Evolutionary conservation across 1,140 invertebrate genomes (phyloP).

Genomic region (Thaumatotibia leucotreta): DNA sequence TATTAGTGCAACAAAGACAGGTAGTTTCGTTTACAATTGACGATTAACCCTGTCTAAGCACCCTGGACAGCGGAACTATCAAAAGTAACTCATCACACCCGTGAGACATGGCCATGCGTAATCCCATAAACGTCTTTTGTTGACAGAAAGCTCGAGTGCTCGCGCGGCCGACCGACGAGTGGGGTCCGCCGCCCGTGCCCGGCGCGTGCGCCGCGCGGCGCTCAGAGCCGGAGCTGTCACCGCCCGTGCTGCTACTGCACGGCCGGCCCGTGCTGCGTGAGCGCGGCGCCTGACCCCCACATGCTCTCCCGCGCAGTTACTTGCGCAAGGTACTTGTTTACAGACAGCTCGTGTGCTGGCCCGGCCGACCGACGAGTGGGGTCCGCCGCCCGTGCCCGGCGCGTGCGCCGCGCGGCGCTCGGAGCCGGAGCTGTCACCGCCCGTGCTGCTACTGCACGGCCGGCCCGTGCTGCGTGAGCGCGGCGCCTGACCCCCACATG

Average conservation of each 20-base stretch:
- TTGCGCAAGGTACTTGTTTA: slow-evolving; percentile 54
- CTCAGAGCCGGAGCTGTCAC: slow-evolving; percentile 53
- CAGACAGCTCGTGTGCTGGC: slow-evolving; percentile 78
- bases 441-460: slow-evolving; percentile 79
- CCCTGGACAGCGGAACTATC: too few relatives aligned
- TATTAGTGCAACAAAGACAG: too few relatives aligned
- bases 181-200: slow-evolving; percentile 76
- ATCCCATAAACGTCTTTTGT: too few relatives aligned
- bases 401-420: slow-evolving; percentile 37
- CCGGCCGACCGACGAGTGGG: slow-evolving; percentile 82
- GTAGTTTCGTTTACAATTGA: too few relatives aligned
- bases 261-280: slow-evolving; percentile 77
- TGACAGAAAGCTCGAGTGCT: slow-evolving; percentile 77
- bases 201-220: slow-evolving; percentile 38
- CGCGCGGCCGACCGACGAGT: slow-evolving; percentile 80
- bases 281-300: slow-evolving; percentile 68
- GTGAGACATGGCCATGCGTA: too few relatives aligned
- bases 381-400: slow-evolving; percentile 65
- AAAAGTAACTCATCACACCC: too few relatives aligned
- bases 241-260: slow-evolving; percentile 78
- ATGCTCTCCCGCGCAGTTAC: slow-evolving; percentile 58
- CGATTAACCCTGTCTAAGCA: too few relatives aligned
- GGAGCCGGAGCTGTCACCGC: slow-evolving; percentile 57
- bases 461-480: slow-evolving; percentile 76
- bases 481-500: slow-evolving; percentile 67